Conservation (phyloP, 2,113 vertebrate genomes). For the Ictidomys tridecemlineatus region DNA sequence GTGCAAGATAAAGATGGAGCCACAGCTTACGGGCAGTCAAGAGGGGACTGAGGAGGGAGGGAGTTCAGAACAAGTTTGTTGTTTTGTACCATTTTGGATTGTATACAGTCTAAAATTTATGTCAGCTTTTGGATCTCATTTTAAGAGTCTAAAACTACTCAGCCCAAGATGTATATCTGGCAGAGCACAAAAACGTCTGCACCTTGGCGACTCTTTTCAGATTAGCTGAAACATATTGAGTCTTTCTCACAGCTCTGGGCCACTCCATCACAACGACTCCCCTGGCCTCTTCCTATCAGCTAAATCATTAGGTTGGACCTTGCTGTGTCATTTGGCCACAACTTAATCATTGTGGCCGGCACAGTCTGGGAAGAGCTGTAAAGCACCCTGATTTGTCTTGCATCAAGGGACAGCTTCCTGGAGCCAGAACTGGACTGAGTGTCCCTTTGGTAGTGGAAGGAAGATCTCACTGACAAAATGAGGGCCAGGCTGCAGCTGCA, state of each 20-base stretch:
- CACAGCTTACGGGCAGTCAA: constrained; percentile 35
- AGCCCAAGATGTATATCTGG: constrained; percentile 22
- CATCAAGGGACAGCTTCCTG: constrained; percentile 25
- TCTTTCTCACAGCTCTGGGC: neutral
- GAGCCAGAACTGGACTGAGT: neutral
- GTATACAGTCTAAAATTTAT: constrained; percentile 23
- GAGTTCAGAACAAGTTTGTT: neutral
- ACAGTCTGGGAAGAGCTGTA: constrained; percentile 27
- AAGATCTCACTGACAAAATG: neutral
- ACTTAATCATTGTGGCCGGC: constrained; percentile 56
- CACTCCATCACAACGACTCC: neutral
- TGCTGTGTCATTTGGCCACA: constrained; percentile 52
- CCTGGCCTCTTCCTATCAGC: neutral
- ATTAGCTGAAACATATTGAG: neutral
- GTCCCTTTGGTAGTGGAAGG: neutral
- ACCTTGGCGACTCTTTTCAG: neutral
- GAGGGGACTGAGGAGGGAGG: neutral
- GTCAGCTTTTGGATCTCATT: constrained; percentile 12
- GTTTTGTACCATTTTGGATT: constrained; percentile 23
- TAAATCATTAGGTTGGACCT: constrained; percentile 48
- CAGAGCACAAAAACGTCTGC: neutral
- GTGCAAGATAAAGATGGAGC: constrained; percentile 68
- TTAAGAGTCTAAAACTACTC: neutral
- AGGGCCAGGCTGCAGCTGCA: neutral
- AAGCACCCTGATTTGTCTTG: constrained; percentile 57